These are phyloP conservation scores for Ceratina australensis DNA, from an alignment of 1,140 invertebrate genomes.

Conservation along the genomic window DNA sequence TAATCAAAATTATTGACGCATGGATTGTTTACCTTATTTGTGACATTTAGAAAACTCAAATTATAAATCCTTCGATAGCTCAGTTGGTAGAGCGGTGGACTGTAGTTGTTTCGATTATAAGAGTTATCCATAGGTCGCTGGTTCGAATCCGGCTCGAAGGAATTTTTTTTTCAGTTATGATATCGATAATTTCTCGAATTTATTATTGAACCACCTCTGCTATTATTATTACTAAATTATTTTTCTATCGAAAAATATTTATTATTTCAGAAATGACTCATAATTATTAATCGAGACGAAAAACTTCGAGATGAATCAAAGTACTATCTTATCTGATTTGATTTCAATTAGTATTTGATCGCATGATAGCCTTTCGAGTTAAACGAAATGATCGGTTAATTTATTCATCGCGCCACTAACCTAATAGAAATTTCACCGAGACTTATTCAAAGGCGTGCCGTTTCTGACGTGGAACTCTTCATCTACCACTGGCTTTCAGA, in stretches of 20 bases:
- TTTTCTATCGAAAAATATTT: not conserved
- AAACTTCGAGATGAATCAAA: constrained; percentile 23
- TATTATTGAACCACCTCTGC: not conserved
- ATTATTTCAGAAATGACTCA: not conserved
- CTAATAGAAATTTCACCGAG: constrained; percentile 69
- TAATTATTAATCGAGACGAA: too few species aligned
- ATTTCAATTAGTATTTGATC: constrained; percentile 38
- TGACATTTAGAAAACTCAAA: not conserved
- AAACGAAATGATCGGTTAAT: constrained; percentile 21
- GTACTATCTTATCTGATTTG: not conserved
- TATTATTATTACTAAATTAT: not conserved
- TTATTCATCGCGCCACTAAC: constrained; percentile 67
- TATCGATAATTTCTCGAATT: not conserved
- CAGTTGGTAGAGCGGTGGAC: constrained; percentile 94
- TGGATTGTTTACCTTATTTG: fast-evolving
- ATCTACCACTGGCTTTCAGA: constrained; percentile 7
- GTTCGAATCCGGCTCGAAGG: constrained; percentile 71
- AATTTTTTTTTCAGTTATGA: constrained; percentile 36
- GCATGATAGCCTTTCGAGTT: not conserved
- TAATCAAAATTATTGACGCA: not conserved
- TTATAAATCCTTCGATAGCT: constrained; percentile 85
- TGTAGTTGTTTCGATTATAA: constrained; percentile 79
- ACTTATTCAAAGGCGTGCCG: constrained; percentile 40
- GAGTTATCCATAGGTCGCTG: constrained; percentile 68
- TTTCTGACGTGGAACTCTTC: not conserved